phyloP scores from a whole-genome alignment of 1,140 invertebrate genomes.

The Camponotus floridanus region DNA sequence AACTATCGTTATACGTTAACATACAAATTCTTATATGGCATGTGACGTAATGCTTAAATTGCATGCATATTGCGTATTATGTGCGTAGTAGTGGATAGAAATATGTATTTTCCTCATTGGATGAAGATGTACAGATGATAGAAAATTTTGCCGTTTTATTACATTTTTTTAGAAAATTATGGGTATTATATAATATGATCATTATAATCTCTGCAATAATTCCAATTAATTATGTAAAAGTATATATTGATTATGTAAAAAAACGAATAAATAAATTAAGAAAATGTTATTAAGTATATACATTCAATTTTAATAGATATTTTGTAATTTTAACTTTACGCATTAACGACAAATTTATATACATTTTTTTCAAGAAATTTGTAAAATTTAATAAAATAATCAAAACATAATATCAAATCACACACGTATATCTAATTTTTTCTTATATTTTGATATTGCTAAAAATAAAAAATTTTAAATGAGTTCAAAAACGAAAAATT shows the following conservation, averaged over 20 bases:
- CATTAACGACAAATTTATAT: too few species aligned
- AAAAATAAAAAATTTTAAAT: too few species aligned
- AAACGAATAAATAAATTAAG: background rate
- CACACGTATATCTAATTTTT: too few species aligned
- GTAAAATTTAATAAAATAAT: too few species aligned
- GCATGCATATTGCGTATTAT: background rate
- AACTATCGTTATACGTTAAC: conserved; percentile 12
- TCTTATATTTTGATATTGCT: too few species aligned
- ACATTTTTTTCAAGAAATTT: too few species aligned
- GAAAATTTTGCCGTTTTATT: background rate
- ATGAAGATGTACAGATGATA: background rate
- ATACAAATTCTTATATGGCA: conserved; percentile 7
- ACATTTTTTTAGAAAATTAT: background rate
- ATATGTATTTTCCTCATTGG: background rate
- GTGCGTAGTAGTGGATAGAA: background rate
- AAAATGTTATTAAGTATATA: too few species aligned
- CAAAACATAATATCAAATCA: too few species aligned
- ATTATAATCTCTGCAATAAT: background rate
- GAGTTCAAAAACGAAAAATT: too few species aligned
- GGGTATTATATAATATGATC: background rate
- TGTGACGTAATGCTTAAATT: conserved; percentile 23
- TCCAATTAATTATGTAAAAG: background rate
- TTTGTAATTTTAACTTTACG: too few species aligned
- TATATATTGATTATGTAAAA: background rate
- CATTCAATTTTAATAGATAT: too few species aligned